A percentile compares a stretch with the other conserved stretches of the same genome.
These are phyloP conservation scores for Hyalella azteca DNA, from an alignment of 2,888 invertebrate species.

Conservation along the genomic window DNA sequence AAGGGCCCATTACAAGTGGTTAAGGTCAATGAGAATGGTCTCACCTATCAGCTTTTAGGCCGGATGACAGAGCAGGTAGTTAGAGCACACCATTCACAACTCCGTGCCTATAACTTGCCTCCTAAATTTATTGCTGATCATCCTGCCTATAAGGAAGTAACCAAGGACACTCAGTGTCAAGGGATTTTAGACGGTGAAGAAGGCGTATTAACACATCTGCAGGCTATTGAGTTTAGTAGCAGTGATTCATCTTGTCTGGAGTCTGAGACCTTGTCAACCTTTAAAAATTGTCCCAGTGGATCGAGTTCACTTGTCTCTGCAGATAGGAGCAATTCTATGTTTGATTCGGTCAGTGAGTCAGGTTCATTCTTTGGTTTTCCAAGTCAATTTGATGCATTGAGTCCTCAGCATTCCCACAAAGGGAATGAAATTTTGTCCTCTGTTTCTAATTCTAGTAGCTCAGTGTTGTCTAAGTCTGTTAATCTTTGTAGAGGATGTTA, in stretches of 20 bases:
- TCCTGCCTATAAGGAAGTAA: neutral
- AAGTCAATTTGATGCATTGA: too few relatives aligned
- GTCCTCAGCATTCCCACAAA: too few relatives aligned
- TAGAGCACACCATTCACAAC: constrained; percentile 1
- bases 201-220: neutral
- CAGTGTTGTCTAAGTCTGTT: too few relatives aligned
- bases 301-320: neutral
- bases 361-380: too few relatives aligned
- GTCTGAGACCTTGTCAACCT: neutral
- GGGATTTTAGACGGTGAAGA: neutral
- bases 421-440: too few relatives aligned
- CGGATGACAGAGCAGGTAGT: neutral
- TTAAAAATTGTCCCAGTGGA: neutral
- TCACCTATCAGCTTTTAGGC: neutral
- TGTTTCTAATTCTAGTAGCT: too few relatives aligned
- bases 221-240: neutral
- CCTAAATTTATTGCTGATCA: neutral
- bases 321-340: too few relatives aligned
- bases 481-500: too few relatives aligned
- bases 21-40: constrained; percentile 20
- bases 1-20: neutral
- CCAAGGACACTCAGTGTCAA: too few relatives aligned
- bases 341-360: too few relatives aligned
- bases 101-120: neutral
- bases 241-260: neutral